Conservation (phyloP, 2,113 vertebrate species). For the Narcine bancroftii region DNA sequence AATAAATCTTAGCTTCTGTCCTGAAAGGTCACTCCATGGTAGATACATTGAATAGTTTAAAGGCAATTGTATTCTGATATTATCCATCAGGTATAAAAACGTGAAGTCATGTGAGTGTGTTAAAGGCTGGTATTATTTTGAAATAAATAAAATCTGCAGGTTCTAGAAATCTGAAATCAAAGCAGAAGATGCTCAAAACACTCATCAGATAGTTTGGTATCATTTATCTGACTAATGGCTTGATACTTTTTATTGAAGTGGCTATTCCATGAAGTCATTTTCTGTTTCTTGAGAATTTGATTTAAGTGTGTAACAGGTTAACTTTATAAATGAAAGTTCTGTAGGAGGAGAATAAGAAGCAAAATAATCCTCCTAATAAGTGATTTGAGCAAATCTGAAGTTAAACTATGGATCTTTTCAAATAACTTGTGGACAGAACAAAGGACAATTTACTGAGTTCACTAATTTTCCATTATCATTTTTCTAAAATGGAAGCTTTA, state of each 20-base stretch:
- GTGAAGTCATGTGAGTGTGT: not conserved
- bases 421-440: not conserved
- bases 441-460: not conserved
- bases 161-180: no score
- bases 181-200: no score
- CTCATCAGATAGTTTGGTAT: not conserved
- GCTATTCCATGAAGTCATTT: not conserved
- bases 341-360: not conserved
- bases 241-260: not conserved
- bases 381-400: not conserved
- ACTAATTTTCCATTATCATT: not conserved
- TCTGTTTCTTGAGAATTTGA: not conserved
- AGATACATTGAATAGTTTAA: not conserved
- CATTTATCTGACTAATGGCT: no score
- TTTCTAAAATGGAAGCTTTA: not conserved
- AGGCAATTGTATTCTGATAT: slow-evolving; percentile 11
- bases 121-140: not conserved
- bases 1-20: not conserved
- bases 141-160: no score
- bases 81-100: not conserved
- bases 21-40: not conserved
- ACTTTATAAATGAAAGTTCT: not conserved
- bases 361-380: not conserved
- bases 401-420: not conserved
- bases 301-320: not conserved